Evolutionary conservation across 64 coral and sea anemone species (phyloP), one percentile per base, ranked within the genome.

Genomic region (Trachythela sp.): DNA sequence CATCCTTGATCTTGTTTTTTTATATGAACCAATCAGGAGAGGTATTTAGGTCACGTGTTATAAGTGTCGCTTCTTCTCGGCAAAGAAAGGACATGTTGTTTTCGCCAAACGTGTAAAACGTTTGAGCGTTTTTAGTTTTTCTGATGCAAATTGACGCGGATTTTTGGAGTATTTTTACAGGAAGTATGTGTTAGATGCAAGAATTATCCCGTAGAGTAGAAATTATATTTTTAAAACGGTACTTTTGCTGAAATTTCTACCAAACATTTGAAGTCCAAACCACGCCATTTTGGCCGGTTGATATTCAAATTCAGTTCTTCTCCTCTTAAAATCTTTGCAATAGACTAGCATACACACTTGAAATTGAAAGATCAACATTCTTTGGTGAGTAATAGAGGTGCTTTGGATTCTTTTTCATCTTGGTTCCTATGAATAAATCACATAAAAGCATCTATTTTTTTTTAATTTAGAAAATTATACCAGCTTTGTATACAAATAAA

Each of bases 161-260:
- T 24, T 64, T 64, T 64, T 64, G 56, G 56, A 64, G 56, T 64
- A 64, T 64, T n/a, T 64, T 64, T 64, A 64, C 56, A 64, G 56
- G 56, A 64, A 64, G 56, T 64, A 64, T 64, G 56, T 64, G 20
- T 26, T 64, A 64, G 56, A 64, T 64, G 26, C 56, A 64, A 64
- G 56, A 64, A 64, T 64, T 8, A 64, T n/a, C 56, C 56, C 56
- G 42, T 64, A 64, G 56, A 24, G 24, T 64, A 64, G 56, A 64
- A 64, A 20, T n/a, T 64, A 24, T 64, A 20, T 64, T 6, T 64
- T 64, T 64, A 8, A 27, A 64, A 64, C 56, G 56, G 56, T 64
- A 64, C 26, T 27, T 64, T 64, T 64, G 20, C 22, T 64, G 20
- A 27, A 64, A 64, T 64, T 24, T 64, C 24, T 64, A n/a, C 56